Conservation (phyloP, 2,797 vertebrate species). For the Peromyscus nudipes region DNA sequence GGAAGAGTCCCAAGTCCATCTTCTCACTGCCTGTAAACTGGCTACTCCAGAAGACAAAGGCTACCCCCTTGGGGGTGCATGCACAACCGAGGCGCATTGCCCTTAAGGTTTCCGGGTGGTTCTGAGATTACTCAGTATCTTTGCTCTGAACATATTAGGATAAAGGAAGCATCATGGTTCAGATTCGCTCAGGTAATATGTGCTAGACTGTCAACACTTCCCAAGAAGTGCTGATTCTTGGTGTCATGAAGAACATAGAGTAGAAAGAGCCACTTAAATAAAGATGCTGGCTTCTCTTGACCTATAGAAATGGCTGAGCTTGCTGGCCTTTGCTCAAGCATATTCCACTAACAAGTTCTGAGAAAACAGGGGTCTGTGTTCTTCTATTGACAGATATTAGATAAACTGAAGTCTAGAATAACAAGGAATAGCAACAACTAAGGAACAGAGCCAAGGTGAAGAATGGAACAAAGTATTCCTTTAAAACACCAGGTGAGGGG, state of each 20-base stretch:
- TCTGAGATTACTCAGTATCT: neutral
- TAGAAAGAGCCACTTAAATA: neutral
- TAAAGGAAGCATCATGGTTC: neutral
- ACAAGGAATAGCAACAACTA: neutral
- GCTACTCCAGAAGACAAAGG: neutral
- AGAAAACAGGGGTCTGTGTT: neutral
- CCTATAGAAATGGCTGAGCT: neutral
- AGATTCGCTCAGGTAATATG: neutral
- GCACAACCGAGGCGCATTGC: fast-evolving
- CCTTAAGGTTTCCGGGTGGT: neutral
- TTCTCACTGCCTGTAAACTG: neutral
- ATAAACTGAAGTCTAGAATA: neutral
- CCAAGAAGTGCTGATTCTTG: neutral
- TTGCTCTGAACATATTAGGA: neutral
- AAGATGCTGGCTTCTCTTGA: neutral
- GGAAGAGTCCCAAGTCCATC: too few species aligned
- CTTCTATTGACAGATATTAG: neutral
- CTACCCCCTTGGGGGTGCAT: neutral
- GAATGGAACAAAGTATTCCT: neutral
- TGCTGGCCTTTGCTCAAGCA: neutral
- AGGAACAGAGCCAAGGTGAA: neutral
- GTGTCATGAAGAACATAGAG: neutral
- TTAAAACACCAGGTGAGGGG: neutral
- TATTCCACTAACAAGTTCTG: neutral
- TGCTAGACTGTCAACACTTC: neutral